Base-by-base conservation (phyloP, 2,888 invertebrate genomes). In the Volucella inflata region DNA sequence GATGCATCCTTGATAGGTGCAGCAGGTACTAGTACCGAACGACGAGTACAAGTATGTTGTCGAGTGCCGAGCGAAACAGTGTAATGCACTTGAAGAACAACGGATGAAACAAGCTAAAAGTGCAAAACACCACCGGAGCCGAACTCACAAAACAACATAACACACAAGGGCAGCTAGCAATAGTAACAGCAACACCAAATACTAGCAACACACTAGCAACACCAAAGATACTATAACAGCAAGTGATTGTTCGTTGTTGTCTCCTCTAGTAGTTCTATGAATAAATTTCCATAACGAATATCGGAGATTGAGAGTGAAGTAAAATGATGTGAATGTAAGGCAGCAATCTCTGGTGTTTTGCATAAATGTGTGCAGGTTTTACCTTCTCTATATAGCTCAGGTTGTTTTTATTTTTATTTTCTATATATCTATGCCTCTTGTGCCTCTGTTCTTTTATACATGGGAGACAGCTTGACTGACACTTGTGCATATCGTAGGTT, bases 221-320 rank as follows among this genome's bases (percentile, higher is more conserved):
- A 60, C 51, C 42, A 21, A 11, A 50, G 3, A 30, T 21, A 50
- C 21, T 30, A 55, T 71, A 76, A 77, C 81, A 77, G 76, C 85
- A 85, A 81, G 81, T 85, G 85, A 81, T 76, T 80, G 71, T 85
- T 76, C 76, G 77, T 81, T 68, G 77, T 78, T 55, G 57, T 55
- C 59, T 51, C 60, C 53, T 70, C 90, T 89, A 90, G 90, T 90
- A 89, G 89, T 91, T 91, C 91, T 91, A 90, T 91, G 91, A 91
- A 90, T 90, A 90, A 90, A 90, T 90, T 91, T 91, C 91, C 90
- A 91, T 90, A 91, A 89, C 89, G 67, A 87, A 85, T 80, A 77
- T 81, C 81, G 76, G 81, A 81, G 85, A 81, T 85, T 85, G 80
- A 85, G 81, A 81, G 81, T 85, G 85, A 85, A 81, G 55, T 80